These are phyloP conservation scores for Columba janthina DNA, from an alignment of 2,113 vertebrate genomes.

Conservation along the genomic window DNA sequence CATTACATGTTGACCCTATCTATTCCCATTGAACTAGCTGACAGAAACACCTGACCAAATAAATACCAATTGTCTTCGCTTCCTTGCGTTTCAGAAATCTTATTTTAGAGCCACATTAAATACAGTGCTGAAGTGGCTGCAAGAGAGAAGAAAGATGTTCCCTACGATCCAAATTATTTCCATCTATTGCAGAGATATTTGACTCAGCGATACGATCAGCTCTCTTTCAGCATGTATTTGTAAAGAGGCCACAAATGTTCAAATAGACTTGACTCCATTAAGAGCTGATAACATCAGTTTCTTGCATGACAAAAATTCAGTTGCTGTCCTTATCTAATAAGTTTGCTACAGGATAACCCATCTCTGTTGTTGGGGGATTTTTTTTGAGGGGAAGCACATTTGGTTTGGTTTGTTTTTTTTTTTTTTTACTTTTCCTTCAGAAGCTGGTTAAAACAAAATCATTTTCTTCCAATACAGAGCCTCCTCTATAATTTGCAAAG, in stretches of 20 bases:
- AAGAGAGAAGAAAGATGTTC: neutral
- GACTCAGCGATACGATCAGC: neutral
- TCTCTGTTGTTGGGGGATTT: neutral
- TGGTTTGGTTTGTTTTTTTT: too few relatives aligned
- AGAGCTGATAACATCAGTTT: neutral
- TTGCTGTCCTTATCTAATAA: neutral
- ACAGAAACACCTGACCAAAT: neutral
- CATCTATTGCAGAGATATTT: neutral
- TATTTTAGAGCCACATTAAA: conserved; percentile 8
- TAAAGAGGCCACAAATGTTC: neutral
- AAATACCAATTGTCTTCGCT: neutral
- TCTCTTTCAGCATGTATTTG: neutral
- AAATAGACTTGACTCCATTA: neutral
- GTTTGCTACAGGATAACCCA: neutral
- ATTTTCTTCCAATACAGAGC: neutral
- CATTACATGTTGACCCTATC: neutral
- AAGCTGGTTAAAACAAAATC: neutral
- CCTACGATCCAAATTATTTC: neutral
- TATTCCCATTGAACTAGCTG: neutral
- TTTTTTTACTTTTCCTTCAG: neutral
- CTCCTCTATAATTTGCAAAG: neutral
- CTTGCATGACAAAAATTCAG: conserved; percentile 25
- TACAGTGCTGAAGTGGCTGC: neutral
- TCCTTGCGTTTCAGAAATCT: neutral
- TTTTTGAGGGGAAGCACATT: neutral